Percentiles rank a stretch among this genome's conserved stretches.
Evolutionary conservation across 2,888 invertebrate species (phyloP).

Genomic region (Dryocosmus kuriphilus): DNA sequence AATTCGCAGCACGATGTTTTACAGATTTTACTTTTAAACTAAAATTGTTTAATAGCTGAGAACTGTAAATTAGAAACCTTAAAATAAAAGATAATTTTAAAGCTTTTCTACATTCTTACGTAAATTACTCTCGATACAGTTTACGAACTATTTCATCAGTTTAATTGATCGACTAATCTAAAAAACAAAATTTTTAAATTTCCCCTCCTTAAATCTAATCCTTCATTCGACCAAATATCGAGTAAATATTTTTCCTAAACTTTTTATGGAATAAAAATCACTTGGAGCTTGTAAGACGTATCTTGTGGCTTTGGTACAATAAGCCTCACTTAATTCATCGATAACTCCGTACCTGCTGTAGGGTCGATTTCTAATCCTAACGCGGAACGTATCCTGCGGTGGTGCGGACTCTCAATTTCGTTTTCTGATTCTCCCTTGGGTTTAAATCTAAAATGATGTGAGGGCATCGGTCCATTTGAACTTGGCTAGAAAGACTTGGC

Average conservation of each 20-base stretch:
- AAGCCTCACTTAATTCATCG: constrained; percentile 16
- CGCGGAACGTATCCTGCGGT: constrained; percentile 33
- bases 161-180: too few species aligned
- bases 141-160: too few species aligned
- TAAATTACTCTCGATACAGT: too few species aligned
- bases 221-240: not conserved
- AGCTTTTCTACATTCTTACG: too few species aligned
- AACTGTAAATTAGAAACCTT: too few species aligned
- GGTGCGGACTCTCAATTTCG: constrained; percentile 9
- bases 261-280: not conserved
- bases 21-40: too few species aligned
- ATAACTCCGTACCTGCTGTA: constrained; percentile 20
- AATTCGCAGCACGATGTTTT: too few species aligned
- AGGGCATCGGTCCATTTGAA: constrained; percentile 51
- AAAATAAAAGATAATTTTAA: too few species aligned
- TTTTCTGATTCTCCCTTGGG: constrained; percentile 16
- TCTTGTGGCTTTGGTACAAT: not conserved
- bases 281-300: not conserved
- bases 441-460: constrained; percentile 10
- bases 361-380: constrained; percentile 27
- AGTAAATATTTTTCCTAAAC: not conserved
- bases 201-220: too few species aligned
- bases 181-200: too few species aligned
- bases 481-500: constrained; percentile 47
- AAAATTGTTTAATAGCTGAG: too few species aligned